phyloP scores from a whole-genome alignment of 1,140 invertebrate genomes.

The Nasonia longicornis region DNA sequence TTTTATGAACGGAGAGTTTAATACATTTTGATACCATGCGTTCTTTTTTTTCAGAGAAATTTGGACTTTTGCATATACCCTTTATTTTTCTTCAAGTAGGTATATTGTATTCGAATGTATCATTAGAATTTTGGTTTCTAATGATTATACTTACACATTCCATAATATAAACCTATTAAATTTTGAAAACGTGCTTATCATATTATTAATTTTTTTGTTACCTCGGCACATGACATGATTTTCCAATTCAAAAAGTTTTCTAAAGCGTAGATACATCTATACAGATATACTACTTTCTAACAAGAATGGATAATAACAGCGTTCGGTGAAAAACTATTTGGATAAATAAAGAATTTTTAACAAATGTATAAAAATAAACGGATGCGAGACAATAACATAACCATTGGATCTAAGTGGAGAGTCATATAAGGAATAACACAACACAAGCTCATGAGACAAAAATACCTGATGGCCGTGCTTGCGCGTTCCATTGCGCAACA shows the following conservation, averaged over 20 bases:
- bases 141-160: not conserved
- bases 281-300: not conserved
- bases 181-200: not conserved
- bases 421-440: not conserved
- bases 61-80: not conserved
- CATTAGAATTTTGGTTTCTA: not conserved
- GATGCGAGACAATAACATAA: not conserved
- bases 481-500: conserved; percentile 57
- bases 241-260: not conserved
- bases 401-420: not conserved
- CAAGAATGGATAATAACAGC: not conserved
- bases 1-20: not conserved
- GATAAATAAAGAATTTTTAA: not conserved
- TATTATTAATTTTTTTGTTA: not conserved
- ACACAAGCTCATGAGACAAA: conserved; percentile 5
- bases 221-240: not conserved
- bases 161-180: not conserved
- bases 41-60: not conserved
- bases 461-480: conserved; percentile 41
- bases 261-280: not conserved
- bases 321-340: not conserved
- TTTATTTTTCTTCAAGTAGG: not conserved
- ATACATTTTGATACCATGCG: not conserved
- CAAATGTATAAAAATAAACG: not conserved
- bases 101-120: too few species aligned